Evolutionary conservation across 2,113 vertebrate genomes (phyloP).

Genomic region (Pedetes capensis): DNA sequence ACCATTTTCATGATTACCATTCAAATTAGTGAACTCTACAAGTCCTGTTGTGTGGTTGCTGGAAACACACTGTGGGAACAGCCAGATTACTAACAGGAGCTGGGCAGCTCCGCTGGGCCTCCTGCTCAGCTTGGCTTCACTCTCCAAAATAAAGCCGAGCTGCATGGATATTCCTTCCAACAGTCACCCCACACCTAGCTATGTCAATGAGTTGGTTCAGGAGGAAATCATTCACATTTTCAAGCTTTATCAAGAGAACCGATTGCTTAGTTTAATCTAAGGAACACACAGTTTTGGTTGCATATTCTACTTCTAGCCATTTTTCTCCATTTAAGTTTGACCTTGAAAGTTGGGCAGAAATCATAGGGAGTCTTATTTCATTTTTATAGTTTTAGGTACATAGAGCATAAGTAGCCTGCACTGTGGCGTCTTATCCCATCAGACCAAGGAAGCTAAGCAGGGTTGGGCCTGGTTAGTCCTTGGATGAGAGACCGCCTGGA

Average conservation of each 20-base stretch:
- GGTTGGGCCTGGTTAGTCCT: too few relatives aligned
- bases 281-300: not conserved
- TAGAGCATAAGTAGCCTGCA: constrained; percentile 21
- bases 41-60: not conserved
- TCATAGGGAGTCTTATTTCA: constrained; percentile 16
- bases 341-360: constrained; percentile 60
- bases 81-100: not conserved
- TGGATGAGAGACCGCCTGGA: too few relatives aligned
- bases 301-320: constrained; percentile 32
- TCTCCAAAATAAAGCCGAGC: not conserved
- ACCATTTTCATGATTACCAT: not conserved
- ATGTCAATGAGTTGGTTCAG: not conserved
- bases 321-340: constrained; percentile 29
- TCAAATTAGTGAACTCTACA: not conserved
- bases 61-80: not conserved
- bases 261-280: constrained; percentile 10
- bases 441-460: too few relatives aligned
- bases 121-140: not conserved
- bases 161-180: not conserved
- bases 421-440: too few relatives aligned
- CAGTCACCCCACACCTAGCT: not conserved
- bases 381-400: constrained; percentile 35
- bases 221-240: constrained; percentile 15
- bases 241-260: not conserved
- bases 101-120: not conserved